A percentile compares a stretch with the other conserved stretches of the same genome.
Evolutionary conservation across 2,797 vertebrate species (phyloP).

Genomic region (Anas bahamensis): DNA sequence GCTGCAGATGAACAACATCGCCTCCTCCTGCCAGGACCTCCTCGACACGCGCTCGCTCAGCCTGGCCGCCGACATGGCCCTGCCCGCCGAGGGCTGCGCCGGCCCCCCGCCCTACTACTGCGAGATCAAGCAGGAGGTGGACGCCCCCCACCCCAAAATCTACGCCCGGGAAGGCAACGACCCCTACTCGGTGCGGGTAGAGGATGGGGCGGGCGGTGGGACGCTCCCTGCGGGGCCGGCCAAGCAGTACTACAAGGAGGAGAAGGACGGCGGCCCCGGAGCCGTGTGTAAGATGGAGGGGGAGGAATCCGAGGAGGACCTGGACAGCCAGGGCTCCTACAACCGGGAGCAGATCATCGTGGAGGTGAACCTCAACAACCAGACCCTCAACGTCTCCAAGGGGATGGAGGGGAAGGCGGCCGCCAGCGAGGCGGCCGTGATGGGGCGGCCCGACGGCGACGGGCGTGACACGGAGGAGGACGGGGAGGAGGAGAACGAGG

Average conservation of each 20-base stretch:
- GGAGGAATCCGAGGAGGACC: conserved; percentile 78
- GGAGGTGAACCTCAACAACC: conserved; percentile 99
- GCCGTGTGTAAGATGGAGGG: conserved; percentile 87
- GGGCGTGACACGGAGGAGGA: conserved; percentile 61
- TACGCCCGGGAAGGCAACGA: conserved; percentile 88
- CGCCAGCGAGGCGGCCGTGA: conserved; percentile 67
- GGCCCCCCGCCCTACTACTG: conserved; percentile 84
- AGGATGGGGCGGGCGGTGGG: conserved; percentile 76
- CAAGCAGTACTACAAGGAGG: conserved; percentile 91
- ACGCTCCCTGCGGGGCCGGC: conserved; percentile 50
- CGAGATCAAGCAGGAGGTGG: conserved; percentile 94
- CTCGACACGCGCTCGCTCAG: conserved; percentile 90
- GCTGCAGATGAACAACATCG: conserved; percentile 96
- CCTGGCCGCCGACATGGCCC: conserved; percentile 81
- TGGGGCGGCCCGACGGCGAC: conserved; percentile 71
- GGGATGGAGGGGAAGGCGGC: conserved; percentile 87
- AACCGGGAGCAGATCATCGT: conserved; percentile 97
- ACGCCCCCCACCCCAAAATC: conserved; percentile 83
- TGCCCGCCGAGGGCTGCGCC: conserved; percentile 72
- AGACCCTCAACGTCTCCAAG: conserved; percentile 96
- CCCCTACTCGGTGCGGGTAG: conserved; percentile 88
- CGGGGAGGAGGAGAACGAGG: conserved; percentile 77
- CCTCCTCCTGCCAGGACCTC: conserved; percentile 93
- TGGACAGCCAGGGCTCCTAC: conserved; percentile 84
- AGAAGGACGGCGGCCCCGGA: conserved; percentile 73